Conservation (phyloP, 37 sponge, comb jelly and placozoan genomes). For the Corticium candelabrum region DNA sequence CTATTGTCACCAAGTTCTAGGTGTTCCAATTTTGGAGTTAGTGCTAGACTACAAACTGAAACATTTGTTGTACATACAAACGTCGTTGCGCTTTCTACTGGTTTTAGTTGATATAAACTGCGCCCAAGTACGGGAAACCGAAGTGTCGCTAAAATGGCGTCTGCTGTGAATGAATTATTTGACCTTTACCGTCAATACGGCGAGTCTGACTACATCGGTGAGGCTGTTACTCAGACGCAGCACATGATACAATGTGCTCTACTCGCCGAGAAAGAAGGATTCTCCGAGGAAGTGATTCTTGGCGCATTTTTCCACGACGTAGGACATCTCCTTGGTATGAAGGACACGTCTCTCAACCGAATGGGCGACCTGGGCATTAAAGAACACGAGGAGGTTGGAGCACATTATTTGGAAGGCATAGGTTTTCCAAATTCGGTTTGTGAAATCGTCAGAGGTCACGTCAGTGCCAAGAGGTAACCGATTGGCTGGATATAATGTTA, state of each 20-base stretch:
- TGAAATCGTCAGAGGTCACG: background rate
- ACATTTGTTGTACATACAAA: no score
- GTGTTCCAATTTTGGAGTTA: no score
- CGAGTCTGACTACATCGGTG: background rate
- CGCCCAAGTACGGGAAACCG: no score
- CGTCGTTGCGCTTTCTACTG: no score
- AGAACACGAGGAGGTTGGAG: background rate
- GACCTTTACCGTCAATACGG: background rate
- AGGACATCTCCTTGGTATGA: background rate
- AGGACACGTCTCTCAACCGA: background rate
- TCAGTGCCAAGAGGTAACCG: background rate
- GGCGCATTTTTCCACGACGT: conserved; percentile 9
- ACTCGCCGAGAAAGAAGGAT: conserved; percentile 5
- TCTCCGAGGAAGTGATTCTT: background rate
- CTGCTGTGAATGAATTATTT: no score
- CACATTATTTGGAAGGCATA: background rate
- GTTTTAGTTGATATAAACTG: no score
- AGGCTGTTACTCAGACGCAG: background rate
- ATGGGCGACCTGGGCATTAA: background rate
- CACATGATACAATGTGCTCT: conserved; percentile 5
- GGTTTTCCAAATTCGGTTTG: background rate
- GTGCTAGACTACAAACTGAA: no score
- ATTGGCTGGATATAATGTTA: no score
- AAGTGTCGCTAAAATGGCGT: no score
- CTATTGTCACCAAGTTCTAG: no score